These are phyloP conservation scores for Dolichotis patagonum DNA, from an alignment of 2,113 vertebrate species.

Conservation along the genomic window DNA sequence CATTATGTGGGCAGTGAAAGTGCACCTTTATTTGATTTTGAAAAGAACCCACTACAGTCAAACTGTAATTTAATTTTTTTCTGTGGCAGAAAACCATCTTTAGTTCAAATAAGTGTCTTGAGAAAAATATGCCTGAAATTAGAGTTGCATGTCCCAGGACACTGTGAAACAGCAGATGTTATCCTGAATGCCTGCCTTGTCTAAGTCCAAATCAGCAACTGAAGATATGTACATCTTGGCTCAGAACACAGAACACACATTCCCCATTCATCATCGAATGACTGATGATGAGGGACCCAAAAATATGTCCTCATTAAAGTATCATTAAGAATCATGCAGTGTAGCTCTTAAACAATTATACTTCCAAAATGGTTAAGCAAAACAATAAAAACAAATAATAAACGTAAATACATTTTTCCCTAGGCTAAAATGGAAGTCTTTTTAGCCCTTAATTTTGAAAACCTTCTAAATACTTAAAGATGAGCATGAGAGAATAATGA, in stretches of 20 bases:
- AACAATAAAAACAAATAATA: conserved; percentile 15
- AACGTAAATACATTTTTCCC: neutral
- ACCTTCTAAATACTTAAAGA: neutral
- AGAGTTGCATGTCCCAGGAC: neutral
- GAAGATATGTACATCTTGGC: conserved; percentile 51
- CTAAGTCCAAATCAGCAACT: neutral
- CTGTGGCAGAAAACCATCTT: conserved; percentile 32
- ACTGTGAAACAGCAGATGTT: neutral
- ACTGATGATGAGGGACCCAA: conserved; percentile 28
- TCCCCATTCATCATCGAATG: neutral
- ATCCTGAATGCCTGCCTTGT: neutral
- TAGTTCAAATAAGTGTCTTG: conserved; percentile 3
- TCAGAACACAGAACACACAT: conserved; percentile 18
- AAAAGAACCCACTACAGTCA: conserved; percentile 41
- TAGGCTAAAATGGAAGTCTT: neutral
- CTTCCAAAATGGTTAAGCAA: conserved; percentile 45
- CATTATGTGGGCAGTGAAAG: conserved; percentile 34
- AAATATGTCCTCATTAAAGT: conserved; percentile 19
- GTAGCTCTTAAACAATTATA: conserved; percentile 36
- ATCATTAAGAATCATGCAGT: neutral
- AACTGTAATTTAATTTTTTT: conserved; percentile 33
- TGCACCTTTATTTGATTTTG: conserved; percentile 39
- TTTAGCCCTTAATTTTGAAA: conserved; percentile 50
- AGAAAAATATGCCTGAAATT: conserved; percentile 28
- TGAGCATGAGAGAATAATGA: neutral